These are phyloP conservation scores for Serrognathus titanus DNA, from an alignment of 2,888 invertebrate genomes.

Conservation along the genomic window DNA sequence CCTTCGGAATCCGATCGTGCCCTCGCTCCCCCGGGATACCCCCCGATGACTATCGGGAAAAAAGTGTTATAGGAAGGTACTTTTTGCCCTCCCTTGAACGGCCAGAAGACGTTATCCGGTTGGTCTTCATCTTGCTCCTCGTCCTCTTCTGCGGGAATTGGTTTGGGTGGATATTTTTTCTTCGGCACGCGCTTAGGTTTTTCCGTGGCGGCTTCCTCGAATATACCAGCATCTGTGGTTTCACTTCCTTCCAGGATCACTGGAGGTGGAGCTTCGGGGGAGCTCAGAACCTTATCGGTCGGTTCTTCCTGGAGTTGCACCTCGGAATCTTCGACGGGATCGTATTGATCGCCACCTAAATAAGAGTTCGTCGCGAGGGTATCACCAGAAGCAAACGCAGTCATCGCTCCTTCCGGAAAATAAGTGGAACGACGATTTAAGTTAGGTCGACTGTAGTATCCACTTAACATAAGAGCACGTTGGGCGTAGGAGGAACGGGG, in stretches of 20 bases:
- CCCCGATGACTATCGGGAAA: conserved; percentile 63
- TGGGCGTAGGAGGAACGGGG: conserved; percentile 25
- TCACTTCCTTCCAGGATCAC: not conserved
- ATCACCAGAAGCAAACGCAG: conserved; percentile 45
- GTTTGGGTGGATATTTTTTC: conserved; percentile 16
- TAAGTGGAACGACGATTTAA: conserved; percentile 24
- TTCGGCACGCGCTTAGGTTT: conserved; percentile 22
- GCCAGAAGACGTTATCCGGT: conserved; percentile 25
- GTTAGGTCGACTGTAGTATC: conserved; percentile 39
- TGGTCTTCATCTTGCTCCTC: conserved; percentile 53
- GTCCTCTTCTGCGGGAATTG: conserved; percentile 41
- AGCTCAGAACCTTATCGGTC: conserved; percentile 6
- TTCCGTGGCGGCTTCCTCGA: not conserved
- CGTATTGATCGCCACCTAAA: conserved; percentile 30
- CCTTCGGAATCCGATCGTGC: conserved; percentile 31
- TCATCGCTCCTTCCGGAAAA: conserved; percentile 43
- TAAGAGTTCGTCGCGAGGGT: conserved; percentile 45
- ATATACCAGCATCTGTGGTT: conserved; percentile 14
- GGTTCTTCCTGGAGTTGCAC: conserved; percentile 12
- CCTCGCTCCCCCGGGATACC: conserved; percentile 36
- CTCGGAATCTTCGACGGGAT: conserved; percentile 21
- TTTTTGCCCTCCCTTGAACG: conserved; percentile 34
- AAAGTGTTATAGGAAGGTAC: conserved; percentile 55
- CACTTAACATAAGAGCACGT: conserved; percentile 43
- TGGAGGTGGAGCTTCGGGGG: not conserved